Conservation (phyloP, 2,888 invertebrate genomes). For the Lycophotia porphyrea region DNA sequence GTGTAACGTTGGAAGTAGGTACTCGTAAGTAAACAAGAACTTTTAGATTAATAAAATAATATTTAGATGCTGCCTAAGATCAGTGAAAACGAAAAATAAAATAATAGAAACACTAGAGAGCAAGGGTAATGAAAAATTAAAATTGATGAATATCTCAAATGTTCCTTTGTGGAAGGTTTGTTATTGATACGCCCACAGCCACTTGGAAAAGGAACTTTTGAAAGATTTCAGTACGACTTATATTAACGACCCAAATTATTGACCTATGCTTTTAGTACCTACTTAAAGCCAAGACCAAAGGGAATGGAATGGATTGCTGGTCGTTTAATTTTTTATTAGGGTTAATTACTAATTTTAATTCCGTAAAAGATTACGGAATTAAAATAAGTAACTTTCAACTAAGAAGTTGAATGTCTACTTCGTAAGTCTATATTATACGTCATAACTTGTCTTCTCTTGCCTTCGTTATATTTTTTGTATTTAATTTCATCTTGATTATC, state of each 20-base stretch:
- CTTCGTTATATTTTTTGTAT: too few relatives aligned
- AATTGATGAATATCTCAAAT: conserved; percentile 25
- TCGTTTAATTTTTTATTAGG: background rate
- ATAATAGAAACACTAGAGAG: conserved; percentile 19
- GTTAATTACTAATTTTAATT: background rate
- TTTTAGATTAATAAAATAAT: background rate
- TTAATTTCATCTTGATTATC: too few relatives aligned
- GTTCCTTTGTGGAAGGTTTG: conserved; percentile 35
- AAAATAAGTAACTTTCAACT: too few relatives aligned
- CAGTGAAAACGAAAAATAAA: background rate
- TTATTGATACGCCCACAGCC: conserved; percentile 38
- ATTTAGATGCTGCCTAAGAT: background rate
- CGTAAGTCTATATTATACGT: too few relatives aligned
- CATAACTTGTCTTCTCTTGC: too few relatives aligned
- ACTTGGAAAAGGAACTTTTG: conserved; percentile 17
- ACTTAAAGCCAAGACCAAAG: background rate
- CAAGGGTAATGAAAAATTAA: conserved; percentile 36
- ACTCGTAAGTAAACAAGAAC: too few relatives aligned
- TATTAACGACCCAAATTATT: conserved; percentile 18
- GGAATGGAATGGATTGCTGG: too few relatives aligned
- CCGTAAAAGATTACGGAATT: too few relatives aligned
- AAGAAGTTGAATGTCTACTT: too few relatives aligned
- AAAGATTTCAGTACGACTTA: conserved; percentile 27
- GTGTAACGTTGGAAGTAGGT: too few relatives aligned
- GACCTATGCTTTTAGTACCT: conserved; percentile 1